phyloP scores from a whole-genome alignment of 2,797 vertebrate species.

The Lates japonicus region DNA sequence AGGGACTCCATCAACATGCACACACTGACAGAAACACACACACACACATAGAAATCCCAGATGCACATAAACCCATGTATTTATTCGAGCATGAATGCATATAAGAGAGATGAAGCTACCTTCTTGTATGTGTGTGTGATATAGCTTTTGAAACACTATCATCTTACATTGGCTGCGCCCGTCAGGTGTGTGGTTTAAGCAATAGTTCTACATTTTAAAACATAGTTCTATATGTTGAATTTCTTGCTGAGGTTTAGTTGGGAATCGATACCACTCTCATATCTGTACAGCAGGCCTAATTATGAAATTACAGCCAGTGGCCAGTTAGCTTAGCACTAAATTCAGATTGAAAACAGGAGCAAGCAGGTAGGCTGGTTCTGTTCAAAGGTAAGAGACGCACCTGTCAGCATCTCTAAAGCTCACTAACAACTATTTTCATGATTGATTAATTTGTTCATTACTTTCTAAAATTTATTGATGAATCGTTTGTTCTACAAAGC shows the following conservation, averaged over 20 bases:
- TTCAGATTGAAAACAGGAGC: not conserved
- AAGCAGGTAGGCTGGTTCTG: not conserved
- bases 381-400: not conserved
- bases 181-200: not conserved
- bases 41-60: slow-evolving; percentile 37
- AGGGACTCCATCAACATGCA: slow-evolving; percentile 75
- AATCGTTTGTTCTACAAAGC: not conserved
- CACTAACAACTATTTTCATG: not conserved
- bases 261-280: not conserved
- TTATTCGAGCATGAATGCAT: slow-evolving; percentile 66
- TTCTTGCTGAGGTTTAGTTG: not conserved
- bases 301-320: no score
- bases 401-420: not conserved
- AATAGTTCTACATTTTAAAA: not conserved
- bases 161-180: no score
- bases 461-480: not conserved
- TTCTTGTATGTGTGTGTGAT: slow-evolving; percentile 17
- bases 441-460: not conserved
- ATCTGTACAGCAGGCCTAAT: not conserved
- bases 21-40: slow-evolving; percentile 57
- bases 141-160: slow-evolving; percentile 14
- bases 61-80: slow-evolving; percentile 65
- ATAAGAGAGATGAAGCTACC: slow-evolving; percentile 12
- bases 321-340: not conserved
- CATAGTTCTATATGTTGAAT: not conserved